These are phyloP conservation scores for Bruchidius siliquastri DNA, from an alignment of 2,888 invertebrate species.

Conservation along the genomic window DNA sequence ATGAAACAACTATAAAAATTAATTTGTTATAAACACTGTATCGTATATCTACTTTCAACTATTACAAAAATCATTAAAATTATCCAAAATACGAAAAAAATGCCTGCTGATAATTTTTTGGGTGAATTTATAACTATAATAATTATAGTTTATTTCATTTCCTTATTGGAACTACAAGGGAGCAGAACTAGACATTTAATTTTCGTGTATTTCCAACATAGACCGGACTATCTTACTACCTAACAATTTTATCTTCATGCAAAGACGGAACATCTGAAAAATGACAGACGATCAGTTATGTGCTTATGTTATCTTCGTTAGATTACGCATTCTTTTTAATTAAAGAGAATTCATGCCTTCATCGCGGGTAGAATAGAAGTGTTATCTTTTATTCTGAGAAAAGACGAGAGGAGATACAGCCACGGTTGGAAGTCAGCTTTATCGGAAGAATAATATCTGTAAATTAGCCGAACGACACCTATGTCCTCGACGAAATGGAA, in stretches of 20 bases:
- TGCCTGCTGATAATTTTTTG: too few relatives aligned
- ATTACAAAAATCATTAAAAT: too few relatives aligned
- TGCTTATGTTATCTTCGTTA: neutral
- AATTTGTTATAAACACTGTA: too few relatives aligned
- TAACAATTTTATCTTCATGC: neutral
- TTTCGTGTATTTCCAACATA: too few relatives aligned
- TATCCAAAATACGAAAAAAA: too few relatives aligned
- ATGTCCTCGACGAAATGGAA: neutral
- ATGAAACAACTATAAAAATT: too few relatives aligned
- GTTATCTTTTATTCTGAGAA: neutral
- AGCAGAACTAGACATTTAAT: too few relatives aligned
- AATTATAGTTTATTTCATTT: too few relatives aligned
- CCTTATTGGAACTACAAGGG: too few relatives aligned
- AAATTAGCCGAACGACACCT: neutral
- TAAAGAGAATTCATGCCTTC: neutral
- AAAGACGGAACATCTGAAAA: neutral
- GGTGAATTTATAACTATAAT: too few relatives aligned
- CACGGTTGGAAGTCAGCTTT: neutral
- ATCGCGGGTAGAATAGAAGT: neutral
- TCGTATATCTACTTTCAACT: too few relatives aligned
- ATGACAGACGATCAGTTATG: neutral
- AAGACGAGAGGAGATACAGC: neutral
- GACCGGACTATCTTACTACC: neutral
- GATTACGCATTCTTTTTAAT: neutral
- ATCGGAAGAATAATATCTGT: neutral